Percentiles rank a stretch among this genome's conserved stretches.
These are phyloP conservation scores for Tetranychus cinnabarinus DNA, from an alignment of 1,140 invertebrate species.

Conservation along the genomic window DNA sequence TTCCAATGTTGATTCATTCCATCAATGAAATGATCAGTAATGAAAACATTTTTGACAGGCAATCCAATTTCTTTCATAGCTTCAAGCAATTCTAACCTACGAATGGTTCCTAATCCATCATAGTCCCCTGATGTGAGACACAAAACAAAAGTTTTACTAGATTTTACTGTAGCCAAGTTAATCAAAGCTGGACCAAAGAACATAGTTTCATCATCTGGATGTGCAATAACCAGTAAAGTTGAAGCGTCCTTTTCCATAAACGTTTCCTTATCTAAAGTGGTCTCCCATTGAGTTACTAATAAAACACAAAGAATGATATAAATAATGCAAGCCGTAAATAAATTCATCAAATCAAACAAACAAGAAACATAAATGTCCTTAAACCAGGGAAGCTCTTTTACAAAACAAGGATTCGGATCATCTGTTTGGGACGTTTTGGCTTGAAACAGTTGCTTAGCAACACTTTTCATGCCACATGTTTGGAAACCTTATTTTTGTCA, in stretches of 20 bases:
- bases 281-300: too few species aligned
- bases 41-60: neutral
- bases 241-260: neutral
- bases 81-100: constrained; percentile 1
- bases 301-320: too few species aligned
- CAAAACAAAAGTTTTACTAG: constrained; percentile 45
- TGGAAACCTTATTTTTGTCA: too few species aligned
- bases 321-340: too few species aligned
- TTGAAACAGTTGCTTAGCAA: too few species aligned
- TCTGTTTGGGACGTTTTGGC: constrained; percentile 22
- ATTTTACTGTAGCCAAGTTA: constrained; percentile 25
- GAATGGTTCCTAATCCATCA: constrained; percentile 2
- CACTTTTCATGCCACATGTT: too few species aligned
- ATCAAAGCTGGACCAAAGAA: constrained; percentile 63
- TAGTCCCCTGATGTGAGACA: constrained; percentile 49
- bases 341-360: too few species aligned
- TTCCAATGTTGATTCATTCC: neutral
- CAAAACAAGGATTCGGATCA: too few species aligned
- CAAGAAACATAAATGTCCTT: too few species aligned
- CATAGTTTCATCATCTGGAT: constrained; percentile 95
- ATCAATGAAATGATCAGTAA: constrained; percentile 3
- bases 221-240: constrained; percentile 52
- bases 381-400: too few species aligned
- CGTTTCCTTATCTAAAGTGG: too few species aligned
- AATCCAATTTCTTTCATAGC: neutral